Base-by-base conservation (phyloP, 2,888 invertebrate genomes). In the Meganola albula region DNA sequence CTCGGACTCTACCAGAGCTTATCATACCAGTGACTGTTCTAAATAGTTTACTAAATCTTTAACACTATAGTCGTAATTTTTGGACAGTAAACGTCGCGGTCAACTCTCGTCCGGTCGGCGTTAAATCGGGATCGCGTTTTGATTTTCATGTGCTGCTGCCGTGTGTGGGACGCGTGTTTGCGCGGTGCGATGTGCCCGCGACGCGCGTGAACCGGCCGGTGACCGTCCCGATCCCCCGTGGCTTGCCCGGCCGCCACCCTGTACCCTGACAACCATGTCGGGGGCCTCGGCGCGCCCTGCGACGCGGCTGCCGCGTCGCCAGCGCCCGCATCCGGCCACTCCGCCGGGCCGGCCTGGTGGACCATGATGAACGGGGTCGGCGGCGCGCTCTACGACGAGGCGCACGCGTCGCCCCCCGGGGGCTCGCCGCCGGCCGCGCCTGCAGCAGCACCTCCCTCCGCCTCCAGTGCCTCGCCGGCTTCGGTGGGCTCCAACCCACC, bases 321-420 rank as follows among this genome's bases (percentile, higher is more conserved):
- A 91, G 91, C 91, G 90, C 91, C 91, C 90, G 91, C 91, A 89
- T 90, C 91, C 90, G 91, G 91, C 88, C 90, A 91, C 90, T 90
- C 91, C 90, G 89, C 92, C 91, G 92, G 92, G 89, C 90, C 92
- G 88, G 90, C 91, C 88, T 92, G 92, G 92, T 92, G 92, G 91
- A 90, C 90, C 87, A 92, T 92, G 92, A 92, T 92, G 92, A 93
- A 92, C 91, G 84, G 84, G 68, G 90, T 84, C 70, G 92, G 92
- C 90, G 91, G 92, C 84, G 90, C 91, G 82, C 88, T 91, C 58
- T 92, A 92, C 88, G 92, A 92, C 78, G 92, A 92, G 87, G 74
- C 88, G 79, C 87, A 86, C 71, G 82, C 88, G 63, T 88, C 89
- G 68, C 87, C 89, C 24, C 87, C 89, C 44, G 77, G 82, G 33